phyloP scores from a whole-genome alignment of 2,797 vertebrate species.

The Enteromius fasciolatus region DNA sequence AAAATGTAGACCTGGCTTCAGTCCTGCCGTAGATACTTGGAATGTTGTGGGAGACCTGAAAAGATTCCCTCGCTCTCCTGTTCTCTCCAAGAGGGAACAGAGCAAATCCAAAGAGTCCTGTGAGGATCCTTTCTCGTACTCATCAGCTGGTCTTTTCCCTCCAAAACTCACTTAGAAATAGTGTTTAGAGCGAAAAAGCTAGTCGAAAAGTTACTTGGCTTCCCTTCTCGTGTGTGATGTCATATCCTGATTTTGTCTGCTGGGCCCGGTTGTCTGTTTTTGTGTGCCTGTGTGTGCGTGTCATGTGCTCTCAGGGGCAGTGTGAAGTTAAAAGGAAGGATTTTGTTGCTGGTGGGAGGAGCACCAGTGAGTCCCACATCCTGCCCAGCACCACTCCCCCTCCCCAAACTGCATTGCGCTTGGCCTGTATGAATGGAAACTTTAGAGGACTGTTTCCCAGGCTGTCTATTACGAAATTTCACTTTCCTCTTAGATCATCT shows the following conservation, averaged over 20 bases:
- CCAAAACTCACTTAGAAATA: constrained; percentile 61
- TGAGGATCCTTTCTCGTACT: constrained; percentile 51
- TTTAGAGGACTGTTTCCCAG: neutral
- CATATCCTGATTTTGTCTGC: constrained; percentile 89
- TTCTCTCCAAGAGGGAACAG: constrained; percentile 61
- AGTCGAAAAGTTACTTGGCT: constrained; percentile 74
- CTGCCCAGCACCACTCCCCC: constrained; percentile 27
- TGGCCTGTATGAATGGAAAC: constrained; percentile 42
- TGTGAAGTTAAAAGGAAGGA: constrained; percentile 62
- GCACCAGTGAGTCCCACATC: constrained; percentile 55
- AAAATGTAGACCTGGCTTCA: constrained; percentile 66
- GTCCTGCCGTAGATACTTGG: constrained; percentile 66
- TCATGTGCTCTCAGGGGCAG: constrained; percentile 56
- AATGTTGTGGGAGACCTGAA: constrained; percentile 70
- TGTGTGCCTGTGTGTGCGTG: constrained; percentile 51
- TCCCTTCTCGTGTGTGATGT: constrained; percentile 85
- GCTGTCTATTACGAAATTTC: neutral
- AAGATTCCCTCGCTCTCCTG: constrained; percentile 61
- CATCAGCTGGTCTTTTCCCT: constrained; percentile 57
- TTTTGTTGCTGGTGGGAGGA: constrained; percentile 62
- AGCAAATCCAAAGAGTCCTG: constrained; percentile 60
- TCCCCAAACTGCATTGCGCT: constrained; percentile 2
- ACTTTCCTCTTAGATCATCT: neutral
- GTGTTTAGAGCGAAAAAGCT: constrained; percentile 57
- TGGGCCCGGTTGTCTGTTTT: constrained; percentile 56